These are phyloP conservation scores for Anastatus disparis DNA, from an alignment of 1,140 invertebrate species.

Conservation along the genomic window DNA sequence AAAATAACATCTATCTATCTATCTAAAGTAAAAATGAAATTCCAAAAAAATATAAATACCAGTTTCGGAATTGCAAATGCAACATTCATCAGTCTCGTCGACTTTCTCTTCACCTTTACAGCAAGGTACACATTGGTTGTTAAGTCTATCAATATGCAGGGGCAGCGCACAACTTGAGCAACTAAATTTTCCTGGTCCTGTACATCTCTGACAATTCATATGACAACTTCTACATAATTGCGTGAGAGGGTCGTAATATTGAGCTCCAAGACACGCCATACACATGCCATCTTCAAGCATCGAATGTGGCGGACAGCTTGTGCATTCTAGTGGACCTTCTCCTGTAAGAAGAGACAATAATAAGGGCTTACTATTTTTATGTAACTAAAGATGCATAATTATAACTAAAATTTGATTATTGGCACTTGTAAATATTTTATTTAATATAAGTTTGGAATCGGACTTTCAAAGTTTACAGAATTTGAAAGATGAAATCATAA, in stretches of 20 bases:
- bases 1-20: too few species aligned
- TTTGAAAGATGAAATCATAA: too few species aligned
- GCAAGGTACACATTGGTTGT: conserved; percentile 80
- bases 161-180: conserved; percentile 75
- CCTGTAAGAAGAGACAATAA: conserved; percentile 65
- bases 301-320: conserved; percentile 76
- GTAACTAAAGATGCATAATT: too few species aligned
- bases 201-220: conserved; percentile 75
- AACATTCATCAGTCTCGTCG: conserved; percentile 69
- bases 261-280: conserved; percentile 77
- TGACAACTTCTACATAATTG: conserved; percentile 77
- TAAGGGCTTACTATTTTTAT: too few species aligned
- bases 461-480: too few species aligned
- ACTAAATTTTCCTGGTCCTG: conserved; percentile 76
- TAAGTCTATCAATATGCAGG: conserved; percentile 73
- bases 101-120: conserved; percentile 68
- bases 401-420: too few species aligned
- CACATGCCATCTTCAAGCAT: conserved; percentile 80
- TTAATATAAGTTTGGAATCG: too few species aligned
- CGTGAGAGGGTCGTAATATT: conserved; percentile 78
- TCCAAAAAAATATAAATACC: conserved; percentile 66
- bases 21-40: too few species aligned
- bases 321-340: conserved; percentile 78
- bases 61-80: conserved; percentile 75
- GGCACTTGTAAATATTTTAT: too few species aligned